Base-by-base conservation (phyloP, 2,113 vertebrate genomes). In the Tychaedon coryphoeus region DNA sequence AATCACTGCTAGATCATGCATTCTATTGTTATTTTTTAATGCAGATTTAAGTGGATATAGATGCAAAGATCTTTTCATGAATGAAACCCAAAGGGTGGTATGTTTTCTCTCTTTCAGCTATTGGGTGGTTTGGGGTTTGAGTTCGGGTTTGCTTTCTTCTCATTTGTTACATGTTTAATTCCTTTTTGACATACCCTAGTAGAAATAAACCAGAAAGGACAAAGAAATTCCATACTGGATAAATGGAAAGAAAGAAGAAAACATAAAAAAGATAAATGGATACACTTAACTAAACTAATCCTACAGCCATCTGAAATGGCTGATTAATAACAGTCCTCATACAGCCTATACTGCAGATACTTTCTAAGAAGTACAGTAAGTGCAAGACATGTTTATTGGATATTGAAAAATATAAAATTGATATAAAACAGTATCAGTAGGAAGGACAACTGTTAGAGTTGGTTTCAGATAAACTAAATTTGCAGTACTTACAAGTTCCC, bases 381-480 rank as follows among this genome's bases (percentile, higher is more conserved):
- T 3, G 1, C 8, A 79, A 84, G 73, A 85, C 79, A 84, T 91
- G 78, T 95, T 96, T 96, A 85, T 69, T 96, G 94, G 97, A 84
- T 90, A 96, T 86, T 93, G 93, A 97, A 96, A 96, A 96, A 75
- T 75, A 77, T 64, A 88, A 94, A 91, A 95, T 77, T 74, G 86
- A 92, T 87, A 95, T 75, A 97, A 96, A 97, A 92, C 77, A 95
- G 94, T 95, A 92, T 92, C 88, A 93, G 78, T 88, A 90, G 92
- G 86, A 95, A 97, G 82, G 93, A 92, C 77, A 97, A 94, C 75
- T 96, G 77, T 86, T 94, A 51, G 87, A 96, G 65, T 17, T 96
- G 62, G 65, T 96, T 97, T 95, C 90, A 90, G 93, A 94, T 79
- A 96, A 97, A 96, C 60, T 72, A 95, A 94, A 96, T 95, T 92